A percentile compares a stretch with the other conserved stretches of the same genome.
These are phyloP conservation scores for Lissonota sp. DNA, from an alignment of 2,888 invertebrate genomes.

Conservation along the genomic window DNA sequence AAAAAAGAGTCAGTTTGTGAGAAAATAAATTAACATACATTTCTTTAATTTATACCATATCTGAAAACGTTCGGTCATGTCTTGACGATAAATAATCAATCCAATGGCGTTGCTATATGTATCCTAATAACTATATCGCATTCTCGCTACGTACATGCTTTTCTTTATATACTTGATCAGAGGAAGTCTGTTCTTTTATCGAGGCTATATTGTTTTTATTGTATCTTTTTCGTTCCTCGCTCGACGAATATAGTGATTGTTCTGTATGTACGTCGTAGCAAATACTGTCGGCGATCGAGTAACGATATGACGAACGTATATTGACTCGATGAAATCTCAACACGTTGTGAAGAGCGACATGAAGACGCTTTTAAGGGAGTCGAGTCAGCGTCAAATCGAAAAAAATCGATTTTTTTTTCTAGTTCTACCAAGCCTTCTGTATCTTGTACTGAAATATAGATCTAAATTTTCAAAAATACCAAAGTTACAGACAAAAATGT, in stretches of 20 bases:
- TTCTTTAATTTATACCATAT: not conserved
- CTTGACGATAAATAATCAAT: constrained; percentile 28
- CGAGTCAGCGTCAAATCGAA: too few relatives aligned
- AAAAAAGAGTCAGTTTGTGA: constrained; percentile 15
- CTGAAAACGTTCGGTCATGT: constrained; percentile 13
- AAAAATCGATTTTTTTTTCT: too few relatives aligned
- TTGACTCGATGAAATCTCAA: constrained; percentile 24
- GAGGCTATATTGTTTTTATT: too few relatives aligned
- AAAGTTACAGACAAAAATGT: too few relatives aligned
- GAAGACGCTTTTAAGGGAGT: not conserved
- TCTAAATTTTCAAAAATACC: too few relatives aligned
- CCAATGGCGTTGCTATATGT: constrained; percentile 7
- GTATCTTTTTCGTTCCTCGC: not conserved
- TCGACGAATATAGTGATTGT: constrained; percentile 36
- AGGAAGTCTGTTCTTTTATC: too few relatives aligned
- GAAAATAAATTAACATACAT: not conserved
- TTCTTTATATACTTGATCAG: too few relatives aligned
- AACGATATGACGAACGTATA: constrained; percentile 45
- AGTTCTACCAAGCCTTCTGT: too few relatives aligned
- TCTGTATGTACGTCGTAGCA: constrained; percentile 4
- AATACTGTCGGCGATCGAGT: constrained; percentile 39
- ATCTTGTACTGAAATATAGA: too few relatives aligned
- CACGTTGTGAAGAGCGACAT: constrained; percentile 25
- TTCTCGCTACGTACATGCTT: not conserved
- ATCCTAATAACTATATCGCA: not conserved